Evolutionary conservation across 2,113 vertebrate species (phyloP).

Genomic region (Anhinga anhinga): DNA sequence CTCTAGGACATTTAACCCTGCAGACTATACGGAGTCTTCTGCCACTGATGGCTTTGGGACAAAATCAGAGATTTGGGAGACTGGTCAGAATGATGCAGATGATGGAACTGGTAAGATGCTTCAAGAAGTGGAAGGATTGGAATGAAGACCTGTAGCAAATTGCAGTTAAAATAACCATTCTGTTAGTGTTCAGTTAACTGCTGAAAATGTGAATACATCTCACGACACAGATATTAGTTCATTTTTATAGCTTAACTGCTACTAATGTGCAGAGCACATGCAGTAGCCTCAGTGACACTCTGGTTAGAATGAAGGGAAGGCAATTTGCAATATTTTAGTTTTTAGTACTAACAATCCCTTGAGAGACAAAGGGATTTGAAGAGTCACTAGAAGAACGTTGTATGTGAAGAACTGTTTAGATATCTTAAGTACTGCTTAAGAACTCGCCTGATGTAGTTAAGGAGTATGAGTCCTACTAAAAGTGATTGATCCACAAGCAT

Average conservation of each 20-base stretch:
- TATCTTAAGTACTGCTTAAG: not conserved
- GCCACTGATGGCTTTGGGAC: slow-evolving; percentile 72
- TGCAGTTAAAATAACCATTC: not conserved
- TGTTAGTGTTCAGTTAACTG: not conserved
- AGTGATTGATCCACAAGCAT: not conserved
- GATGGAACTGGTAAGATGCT: slow-evolving; percentile 82
- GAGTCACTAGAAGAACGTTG: not conserved
- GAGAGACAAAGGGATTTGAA: not conserved
- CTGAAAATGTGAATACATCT: not conserved
- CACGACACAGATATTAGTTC: not conserved
- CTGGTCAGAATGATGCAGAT: slow-evolving; percentile 80
- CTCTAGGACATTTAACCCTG: slow-evolving; percentile 91
- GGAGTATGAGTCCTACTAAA: not conserved
- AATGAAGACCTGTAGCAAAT: not conserved
- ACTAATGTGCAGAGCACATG: not conserved
- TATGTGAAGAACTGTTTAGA: not conserved
- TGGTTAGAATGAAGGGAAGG: not conserved
- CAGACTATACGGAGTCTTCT: slow-evolving; percentile 86
- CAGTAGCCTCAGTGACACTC: not conserved
- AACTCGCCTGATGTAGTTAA: not conserved
- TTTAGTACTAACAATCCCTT: not conserved
- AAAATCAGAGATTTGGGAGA: slow-evolving; percentile 85
- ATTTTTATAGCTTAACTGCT: not conserved
- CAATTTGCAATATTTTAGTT: not conserved
- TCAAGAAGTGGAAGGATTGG: not conserved